Percentiles rank a stretch among this genome's conserved stretches.
phyloP scores from a whole-genome alignment of 2,113 vertebrate genomes.

The Syrmaticus mikado region DNA sequence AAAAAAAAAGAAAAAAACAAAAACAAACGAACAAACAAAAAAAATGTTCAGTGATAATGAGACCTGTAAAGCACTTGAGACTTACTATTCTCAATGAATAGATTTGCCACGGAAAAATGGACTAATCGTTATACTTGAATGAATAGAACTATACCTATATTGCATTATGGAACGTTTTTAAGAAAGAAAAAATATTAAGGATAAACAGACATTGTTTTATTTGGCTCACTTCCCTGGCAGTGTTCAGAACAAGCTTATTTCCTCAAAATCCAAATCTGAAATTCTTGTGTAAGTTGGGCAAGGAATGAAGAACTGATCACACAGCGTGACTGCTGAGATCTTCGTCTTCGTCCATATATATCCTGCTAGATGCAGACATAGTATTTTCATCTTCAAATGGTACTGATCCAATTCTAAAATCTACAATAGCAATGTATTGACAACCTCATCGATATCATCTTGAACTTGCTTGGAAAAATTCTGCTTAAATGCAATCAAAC shows the following conservation, averaged over 20 bases:
- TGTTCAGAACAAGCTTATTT: conserved; percentile 51
- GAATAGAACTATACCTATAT: conserved; percentile 27
- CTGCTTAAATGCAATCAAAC: conserved; percentile 47
- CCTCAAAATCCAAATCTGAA: conserved; percentile 37
- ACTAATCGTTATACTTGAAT: conserved; percentile 48
- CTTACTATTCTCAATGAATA: conserved; percentile 57
- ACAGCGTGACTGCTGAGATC: conserved; percentile 58
- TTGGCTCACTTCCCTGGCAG: conserved; percentile 40
- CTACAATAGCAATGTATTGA: conserved; percentile 69
- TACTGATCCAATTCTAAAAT: conserved; percentile 69
- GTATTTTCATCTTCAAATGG: conserved; percentile 69
- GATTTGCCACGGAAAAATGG: conserved; percentile 60
- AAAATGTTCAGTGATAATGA: conserved; percentile 58
- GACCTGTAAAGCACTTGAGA: conserved; percentile 64
- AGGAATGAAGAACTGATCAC: conserved; percentile 67
- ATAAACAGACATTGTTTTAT: conserved; percentile 56
- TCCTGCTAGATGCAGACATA: conserved; percentile 69
- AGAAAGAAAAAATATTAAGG: not conserved
- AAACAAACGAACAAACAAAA: not conserved
- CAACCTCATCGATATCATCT: conserved; percentile 69
- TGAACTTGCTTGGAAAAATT: conserved; percentile 64
- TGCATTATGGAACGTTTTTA: conserved; percentile 33
- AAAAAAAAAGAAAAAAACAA: not conserved
- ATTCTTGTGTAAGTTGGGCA: conserved; percentile 52
- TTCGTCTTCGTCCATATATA: conserved; percentile 66